These are phyloP conservation scores for Astreopora myriophthalma DNA, from an alignment of 64 coral and sea anemone genomes.

Conservation along the genomic window DNA sequence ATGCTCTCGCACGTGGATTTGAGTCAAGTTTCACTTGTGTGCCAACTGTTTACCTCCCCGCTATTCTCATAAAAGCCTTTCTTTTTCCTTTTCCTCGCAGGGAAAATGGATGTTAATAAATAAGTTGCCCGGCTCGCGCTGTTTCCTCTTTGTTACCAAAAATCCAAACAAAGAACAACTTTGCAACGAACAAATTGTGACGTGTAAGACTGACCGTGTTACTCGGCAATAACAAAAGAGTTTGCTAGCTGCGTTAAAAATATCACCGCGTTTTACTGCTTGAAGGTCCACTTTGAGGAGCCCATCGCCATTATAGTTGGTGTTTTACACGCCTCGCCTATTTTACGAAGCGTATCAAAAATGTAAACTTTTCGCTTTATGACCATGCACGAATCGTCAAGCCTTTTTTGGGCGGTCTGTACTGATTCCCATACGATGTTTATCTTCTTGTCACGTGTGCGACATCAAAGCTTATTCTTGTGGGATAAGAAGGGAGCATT, in stretches of 20 bases:
- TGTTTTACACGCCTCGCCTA: neutral
- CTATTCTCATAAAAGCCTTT: neutral
- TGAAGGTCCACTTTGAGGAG: neutral
- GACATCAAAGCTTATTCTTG: constrained; percentile 81
- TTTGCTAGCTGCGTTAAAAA: neutral
- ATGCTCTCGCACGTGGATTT: neutral
- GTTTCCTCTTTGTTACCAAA: neutral
- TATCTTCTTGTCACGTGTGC: constrained; percentile 59
- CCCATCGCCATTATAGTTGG: neutral
- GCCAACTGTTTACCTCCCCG: neutral
- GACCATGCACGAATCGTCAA: neutral
- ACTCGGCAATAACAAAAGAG: neutral
- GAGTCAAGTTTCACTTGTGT: neutral
- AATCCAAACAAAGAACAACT: neutral
- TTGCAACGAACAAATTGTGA: neutral
- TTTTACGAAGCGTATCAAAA: neutral
- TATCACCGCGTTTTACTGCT: neutral
- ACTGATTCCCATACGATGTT: neutral
- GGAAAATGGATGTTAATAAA: neutral
- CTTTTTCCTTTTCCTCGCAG: neutral
- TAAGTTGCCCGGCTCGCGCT: neutral
- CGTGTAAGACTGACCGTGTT: neutral
- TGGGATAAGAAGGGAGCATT: constrained; percentile 90
- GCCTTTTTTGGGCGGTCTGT: neutral
- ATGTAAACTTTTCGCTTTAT: neutral